Conservation (phyloP, 37 sponge, comb jelly and placozoan genomes). For the Crambe crambe region DNA sequence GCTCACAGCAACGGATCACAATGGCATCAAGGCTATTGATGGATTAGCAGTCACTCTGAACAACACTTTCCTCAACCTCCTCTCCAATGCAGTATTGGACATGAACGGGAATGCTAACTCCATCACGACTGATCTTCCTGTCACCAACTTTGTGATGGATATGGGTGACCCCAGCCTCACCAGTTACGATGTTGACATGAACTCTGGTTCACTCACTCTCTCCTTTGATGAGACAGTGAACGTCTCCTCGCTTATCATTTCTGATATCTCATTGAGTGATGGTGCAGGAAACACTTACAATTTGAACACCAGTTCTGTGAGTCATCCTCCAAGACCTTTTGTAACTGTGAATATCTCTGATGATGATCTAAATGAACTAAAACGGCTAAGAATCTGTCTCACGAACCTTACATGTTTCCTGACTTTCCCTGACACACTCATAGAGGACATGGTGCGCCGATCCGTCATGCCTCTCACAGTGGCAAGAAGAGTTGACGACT, state of each 20-base stretch:
- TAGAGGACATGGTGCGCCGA: conserved; percentile 64
- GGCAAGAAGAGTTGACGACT: conserved; percentile 1
- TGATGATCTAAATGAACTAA: conserved; percentile 70
- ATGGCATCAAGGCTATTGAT: conserved; percentile 67
- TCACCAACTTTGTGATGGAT: conserved; percentile 60
- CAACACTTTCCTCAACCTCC: conserved; percentile 71
- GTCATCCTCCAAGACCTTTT: conserved; percentile 36
- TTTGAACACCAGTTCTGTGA: conserved; percentile 49
- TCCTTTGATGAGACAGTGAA: conserved; percentile 88
- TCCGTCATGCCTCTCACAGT: conserved; percentile 23
- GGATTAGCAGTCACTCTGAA: conserved; percentile 61
- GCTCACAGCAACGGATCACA: conserved; percentile 59
- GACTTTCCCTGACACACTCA: conserved; percentile 51
- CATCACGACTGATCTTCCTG: conserved; percentile 20
- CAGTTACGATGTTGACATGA: conserved; percentile 57
- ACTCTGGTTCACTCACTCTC: conserved; percentile 39
- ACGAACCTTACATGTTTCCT: conserved; percentile 50
- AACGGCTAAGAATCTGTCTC: conserved; percentile 68
- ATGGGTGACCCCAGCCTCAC: conserved; percentile 42
- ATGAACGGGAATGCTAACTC: conserved; percentile 55
- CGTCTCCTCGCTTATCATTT: conserved; percentile 49
- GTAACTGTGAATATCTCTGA: conserved; percentile 46
- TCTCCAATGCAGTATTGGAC: conserved; percentile 55
- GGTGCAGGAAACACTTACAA: conserved; percentile 19
- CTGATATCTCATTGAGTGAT: conserved; percentile 45